Base-by-base conservation (phyloP, 2,888 invertebrate species). In the Buathra laborator region DNA sequence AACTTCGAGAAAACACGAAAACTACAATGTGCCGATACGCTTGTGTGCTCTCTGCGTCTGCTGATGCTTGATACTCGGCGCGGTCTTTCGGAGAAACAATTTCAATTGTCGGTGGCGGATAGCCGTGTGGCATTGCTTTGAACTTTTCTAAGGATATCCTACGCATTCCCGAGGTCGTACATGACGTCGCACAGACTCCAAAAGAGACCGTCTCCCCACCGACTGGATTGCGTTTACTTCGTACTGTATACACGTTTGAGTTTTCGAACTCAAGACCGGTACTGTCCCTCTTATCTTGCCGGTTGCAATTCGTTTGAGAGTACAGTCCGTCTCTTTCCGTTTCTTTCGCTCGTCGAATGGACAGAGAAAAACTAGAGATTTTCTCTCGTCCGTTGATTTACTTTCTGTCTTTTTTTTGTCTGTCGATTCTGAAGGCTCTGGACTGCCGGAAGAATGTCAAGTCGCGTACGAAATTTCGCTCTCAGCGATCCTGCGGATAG, bases 141-240 rank as follows among this genome's bases (percentile, higher is more conserved):
- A 92, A 91, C 90, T 92, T 92, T 91, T 88, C 87, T 86, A 87
- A 90, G 89, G 90, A 90, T 89, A 90, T 84, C 89, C 89, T 88
- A 88, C 90, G 90, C 92, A 91, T 92, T 92, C 91, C 86, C 71
- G 76, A 53, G 53, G 79, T 82, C 80, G 81, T 87, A 83, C 72
- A 75, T 71, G 16, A 62, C 48, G 59, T 64, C 70, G 71, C 53
- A 46, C 53, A 12, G 66, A 62, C 62, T 68, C 59, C 67, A 44
- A 43, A 46, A 70, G 14, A 75, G 43, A 76, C 81, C n/a, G 10
- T 32, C 29, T 29, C 12, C 29, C 48, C 7, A 12, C 29, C 32
- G 14, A 4, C 59, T 14, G 67, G 56, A 24, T 43, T 71, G 16
- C 67, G 44, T 46, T 43, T 53, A 48, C 62, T 44, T 16, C 46